A percentile compares a stretch with the other conserved stretches of the same genome.
Evolutionary conservation across 2,113 vertebrate species (phyloP).

Genomic region (Cebidichthys violaceus): DNA sequence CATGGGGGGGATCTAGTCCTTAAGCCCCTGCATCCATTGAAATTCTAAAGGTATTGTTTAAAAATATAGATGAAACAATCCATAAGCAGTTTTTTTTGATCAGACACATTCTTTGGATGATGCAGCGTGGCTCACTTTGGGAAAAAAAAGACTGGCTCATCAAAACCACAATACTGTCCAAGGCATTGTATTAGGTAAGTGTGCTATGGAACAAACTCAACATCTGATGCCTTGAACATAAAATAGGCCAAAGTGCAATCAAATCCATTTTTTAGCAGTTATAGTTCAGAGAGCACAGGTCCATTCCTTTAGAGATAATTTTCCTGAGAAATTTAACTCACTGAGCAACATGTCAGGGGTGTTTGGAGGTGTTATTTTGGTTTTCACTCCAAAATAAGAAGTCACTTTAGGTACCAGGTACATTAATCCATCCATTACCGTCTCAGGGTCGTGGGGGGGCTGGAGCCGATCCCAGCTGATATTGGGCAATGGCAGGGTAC

Average conservation of each 20-base stretch:
- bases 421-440: no score
- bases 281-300: background rate
- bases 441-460: no score
- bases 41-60: background rate
- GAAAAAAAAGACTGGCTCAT: background rate
- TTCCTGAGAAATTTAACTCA: no score
- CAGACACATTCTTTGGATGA: conserved; percentile 16
- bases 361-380: no score
- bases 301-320: no score
- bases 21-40: background rate
- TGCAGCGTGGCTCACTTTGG: background rate
- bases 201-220: background rate
- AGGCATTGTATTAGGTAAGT: background rate
- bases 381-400: no score
- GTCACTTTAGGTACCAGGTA: no score
- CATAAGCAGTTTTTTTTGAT: conserved; percentile 30
- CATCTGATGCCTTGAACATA: background rate
- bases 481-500: no score
- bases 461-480: no score
- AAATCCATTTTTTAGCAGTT: background rate
- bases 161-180: background rate
- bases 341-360: no score
- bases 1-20: background rate
- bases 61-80: conserved; percentile 4
- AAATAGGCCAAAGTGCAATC: background rate